phyloP scores from a whole-genome alignment of 2,888 invertebrate species.

The Andrena marginata region DNA sequence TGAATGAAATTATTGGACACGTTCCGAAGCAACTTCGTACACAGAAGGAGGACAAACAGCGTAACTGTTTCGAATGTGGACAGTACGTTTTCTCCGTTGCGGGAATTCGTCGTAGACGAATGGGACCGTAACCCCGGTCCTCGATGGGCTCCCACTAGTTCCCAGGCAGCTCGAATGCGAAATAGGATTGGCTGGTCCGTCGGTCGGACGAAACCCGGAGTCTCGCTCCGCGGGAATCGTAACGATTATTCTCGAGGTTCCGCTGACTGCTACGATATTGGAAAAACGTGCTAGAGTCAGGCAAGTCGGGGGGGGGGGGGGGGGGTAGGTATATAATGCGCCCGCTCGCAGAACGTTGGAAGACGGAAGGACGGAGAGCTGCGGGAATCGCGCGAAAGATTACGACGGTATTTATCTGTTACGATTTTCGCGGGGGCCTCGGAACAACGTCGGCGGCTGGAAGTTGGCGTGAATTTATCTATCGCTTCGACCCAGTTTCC shows the following conservation, averaged over 20 bases:
- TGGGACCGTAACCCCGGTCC: constrained; percentile 29
- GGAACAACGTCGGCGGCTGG: background rate
- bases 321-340: constrained; percentile 24
- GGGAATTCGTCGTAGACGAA: constrained; percentile 30
- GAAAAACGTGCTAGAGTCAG: constrained; percentile 59
- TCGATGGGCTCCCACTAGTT: constrained; percentile 11
- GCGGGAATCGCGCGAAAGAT: constrained; percentile 8
- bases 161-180: constrained; percentile 44
- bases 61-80: background rate
- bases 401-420: constrained; percentile 32
- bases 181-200: constrained; percentile 59
- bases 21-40: background rate
- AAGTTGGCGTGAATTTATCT: constrained; percentile 22
- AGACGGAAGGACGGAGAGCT: constrained; percentile 2
- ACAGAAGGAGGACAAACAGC: background rate
- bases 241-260: constrained; percentile 64
- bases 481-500: constrained; percentile 29
- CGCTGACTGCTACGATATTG: constrained; percentile 63
- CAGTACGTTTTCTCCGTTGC: background rate
- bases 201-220: constrained; percentile 37
- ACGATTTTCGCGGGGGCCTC: constrained; percentile 5
- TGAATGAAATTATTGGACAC: no score
- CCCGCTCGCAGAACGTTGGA: constrained; percentile 10
- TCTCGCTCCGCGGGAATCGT: constrained; percentile 50
- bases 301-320: no score